Evolutionary conservation across 2,797 vertebrate species (phyloP), one percentile per base, ranked within the genome.

Genomic region (Acanthornis magna): DNA sequence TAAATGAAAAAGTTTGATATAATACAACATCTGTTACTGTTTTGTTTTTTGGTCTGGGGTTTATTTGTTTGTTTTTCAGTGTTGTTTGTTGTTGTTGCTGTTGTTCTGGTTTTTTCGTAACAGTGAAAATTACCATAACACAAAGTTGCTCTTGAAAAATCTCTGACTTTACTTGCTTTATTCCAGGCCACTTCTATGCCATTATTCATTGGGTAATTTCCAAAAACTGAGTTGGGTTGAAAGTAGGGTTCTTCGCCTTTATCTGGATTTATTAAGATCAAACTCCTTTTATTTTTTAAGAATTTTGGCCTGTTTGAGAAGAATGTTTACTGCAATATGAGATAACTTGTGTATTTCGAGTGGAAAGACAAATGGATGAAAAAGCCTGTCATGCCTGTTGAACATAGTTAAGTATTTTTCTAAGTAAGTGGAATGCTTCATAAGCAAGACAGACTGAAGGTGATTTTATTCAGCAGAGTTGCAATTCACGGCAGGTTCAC

Each of bases 401-500:
- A 97, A 54, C 63, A 90, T 5, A 32, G 48, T 48, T 82, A 95
- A 85, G 40, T 78, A 47, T 92, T 96, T 95, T 94, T n/a, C 58
- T 65, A 72, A 42, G 48, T 74, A 68, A 96, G 30, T 27, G 34
- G 36, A 79, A 36, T 15, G 36, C 85, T 91, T 92, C 62, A 50
- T 79, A 96, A 95, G 18, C 15, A 67, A 68, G 47, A 67, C 25
- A 79, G 26, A 19, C 54, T 93, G 60, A 93, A 48, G 85, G 66
- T 71, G 36, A 89, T 87, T 96, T 93, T 47, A 63, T 87, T 92
- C 88, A 93, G 60, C 75, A 86, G 68, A 88, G 51, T 86, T 96
- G 88, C 65, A 92, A 97, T 97, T 96, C 78, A 36, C 91, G 76
- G 88, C 78, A 94, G 73, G 63, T 83, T 97, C 76, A 48, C 53